Evolutionary conservation across 2,888 invertebrate genomes (phyloP).

Genomic region (Disparrhopalites patrizii): DNA sequence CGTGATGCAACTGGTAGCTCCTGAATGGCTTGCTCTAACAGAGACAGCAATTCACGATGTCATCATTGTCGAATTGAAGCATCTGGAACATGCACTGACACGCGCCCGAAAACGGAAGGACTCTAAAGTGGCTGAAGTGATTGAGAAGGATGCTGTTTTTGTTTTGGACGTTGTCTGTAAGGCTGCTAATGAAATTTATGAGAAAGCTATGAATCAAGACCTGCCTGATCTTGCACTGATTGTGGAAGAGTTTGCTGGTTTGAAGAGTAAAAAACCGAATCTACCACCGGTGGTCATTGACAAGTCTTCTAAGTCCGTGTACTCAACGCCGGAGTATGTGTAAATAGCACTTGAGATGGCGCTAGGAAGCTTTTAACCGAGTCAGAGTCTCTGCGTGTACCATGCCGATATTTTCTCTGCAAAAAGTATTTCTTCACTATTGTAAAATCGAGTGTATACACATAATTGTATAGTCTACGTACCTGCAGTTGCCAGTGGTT

Average conservation of each 20-base stretch:
- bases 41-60: conserved; percentile 69
- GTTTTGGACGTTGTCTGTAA: conserved; percentile 64
- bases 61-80: conserved; percentile 68
- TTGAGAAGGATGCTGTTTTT: conserved; percentile 67
- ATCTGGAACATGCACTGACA: conserved; percentile 57
- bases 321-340: conserved; percentile 29
- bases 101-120: conserved; percentile 54
- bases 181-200: conserved; percentile 61
- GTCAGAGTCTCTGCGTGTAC: neutral
- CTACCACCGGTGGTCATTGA: conserved; percentile 12
- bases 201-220: conserved; percentile 50
- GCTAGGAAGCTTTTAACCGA: no score
- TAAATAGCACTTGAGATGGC: neutral
- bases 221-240: conserved; percentile 39
- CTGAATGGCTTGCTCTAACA: conserved; percentile 68
- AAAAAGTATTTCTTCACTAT: no score
- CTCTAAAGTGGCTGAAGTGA: conserved; percentile 58
- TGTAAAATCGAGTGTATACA: no score
- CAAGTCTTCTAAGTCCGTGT: conserved; percentile 20
- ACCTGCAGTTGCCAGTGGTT: no score
- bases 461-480: no score
- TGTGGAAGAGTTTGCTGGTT: conserved; percentile 34
- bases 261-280: conserved; percentile 6
- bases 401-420: no score
- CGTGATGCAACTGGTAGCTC: conserved; percentile 68